Conservation (phyloP, 2,888 invertebrate species). For the Didymodactylos carnosus region DNA sequence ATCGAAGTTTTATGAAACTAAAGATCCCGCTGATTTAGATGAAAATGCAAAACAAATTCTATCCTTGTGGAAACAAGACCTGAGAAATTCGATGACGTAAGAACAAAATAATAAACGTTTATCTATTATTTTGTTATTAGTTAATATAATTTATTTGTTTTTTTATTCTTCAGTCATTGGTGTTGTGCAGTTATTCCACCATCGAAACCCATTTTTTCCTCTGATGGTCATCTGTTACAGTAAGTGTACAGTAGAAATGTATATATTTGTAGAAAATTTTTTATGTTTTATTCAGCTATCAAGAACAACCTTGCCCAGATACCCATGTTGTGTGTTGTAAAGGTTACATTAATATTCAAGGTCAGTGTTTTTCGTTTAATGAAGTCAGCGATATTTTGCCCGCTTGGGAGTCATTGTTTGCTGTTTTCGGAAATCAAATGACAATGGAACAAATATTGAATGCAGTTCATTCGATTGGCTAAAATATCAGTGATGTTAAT, state of each 20-base stretch:
- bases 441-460: neutral
- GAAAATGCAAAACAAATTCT: neutral
- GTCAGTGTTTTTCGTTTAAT: conserved; percentile 4
- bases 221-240: neutral
- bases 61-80: neutral
- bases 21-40: neutral
- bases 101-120: neutral
- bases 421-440: neutral
- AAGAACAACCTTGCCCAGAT: conserved; percentile 5
- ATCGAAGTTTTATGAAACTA: neutral
- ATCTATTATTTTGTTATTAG: neutral
- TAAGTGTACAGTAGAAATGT: neutral
- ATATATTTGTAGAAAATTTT: neutral
- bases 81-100: neutral
- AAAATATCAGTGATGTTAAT: no score
- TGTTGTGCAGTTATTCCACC: neutral
- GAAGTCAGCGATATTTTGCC: neutral
- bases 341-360: conserved; percentile 5
- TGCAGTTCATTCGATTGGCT: neutral
- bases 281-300: neutral
- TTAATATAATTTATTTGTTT: neutral
- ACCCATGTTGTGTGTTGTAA: conserved; percentile 10
- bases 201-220: neutral
- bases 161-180: neutral
- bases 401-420: neutral